Base-by-base conservation (phyloP, 2,113 vertebrate genomes). In the Caretta caretta region DNA sequence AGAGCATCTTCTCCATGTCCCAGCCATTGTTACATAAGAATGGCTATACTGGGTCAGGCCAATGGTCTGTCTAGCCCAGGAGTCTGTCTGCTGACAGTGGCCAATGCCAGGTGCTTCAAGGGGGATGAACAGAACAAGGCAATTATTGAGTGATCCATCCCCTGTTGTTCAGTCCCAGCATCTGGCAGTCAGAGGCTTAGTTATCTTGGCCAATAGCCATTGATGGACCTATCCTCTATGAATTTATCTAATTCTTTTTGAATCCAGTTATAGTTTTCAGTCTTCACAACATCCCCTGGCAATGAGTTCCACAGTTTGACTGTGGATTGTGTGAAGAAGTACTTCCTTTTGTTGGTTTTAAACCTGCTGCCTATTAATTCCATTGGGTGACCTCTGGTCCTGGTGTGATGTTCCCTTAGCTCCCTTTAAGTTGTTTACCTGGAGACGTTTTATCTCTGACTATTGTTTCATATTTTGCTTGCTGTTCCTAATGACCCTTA, bases 381-480 rank as follows among this genome's bases (percentile, higher is more conserved):
- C 35, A 19, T n/a, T 35, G 4, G 8, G 62, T 65, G 62, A n/a
- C 62, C 62, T 65, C 31, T 65, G 62, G 31, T 65, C 17, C 62
- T 65, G 62, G 35, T 65, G 62, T n/a, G 8, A 65, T 65, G 31
- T 65, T 65, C 31, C 29, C 62, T 65, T 65, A 65, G 16, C 62
- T 65, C 35, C 35, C 16, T 65, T 65, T 16, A 65, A n/a, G 46
- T 8, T 80, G 20, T 62, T 5, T 50, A 12, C 91, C 31, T 22
- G 13, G 8, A 56, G n/a, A 22, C 27, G 6, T 42, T n/a, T 42
- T 11, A 50, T 93, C 90, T 88, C 2, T 87, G 65, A 4, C 69
- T n/a, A 83, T 86, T 29, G 50, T 90, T 90, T 88, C 88, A 84
- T 88, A 90, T 97, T 25, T 22, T 48, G 5, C 25, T 54, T 25